Conservation (phyloP, 2,888 invertebrate species). For the Eupithecia centaureata region DNA sequence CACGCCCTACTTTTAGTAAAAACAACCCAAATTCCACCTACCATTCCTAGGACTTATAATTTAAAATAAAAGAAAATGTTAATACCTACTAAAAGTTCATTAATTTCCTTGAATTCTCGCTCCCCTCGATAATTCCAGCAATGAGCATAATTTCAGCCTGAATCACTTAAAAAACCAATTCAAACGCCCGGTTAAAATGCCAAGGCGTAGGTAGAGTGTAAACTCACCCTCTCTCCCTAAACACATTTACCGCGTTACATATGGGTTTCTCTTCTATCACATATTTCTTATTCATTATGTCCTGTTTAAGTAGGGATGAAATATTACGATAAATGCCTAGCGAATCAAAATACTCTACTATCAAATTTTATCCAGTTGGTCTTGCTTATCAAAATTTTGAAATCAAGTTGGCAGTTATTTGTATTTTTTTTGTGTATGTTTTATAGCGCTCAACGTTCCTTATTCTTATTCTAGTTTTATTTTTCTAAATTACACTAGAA, state of each 20-base stretch:
- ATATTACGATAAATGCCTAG: not conserved
- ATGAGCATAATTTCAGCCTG: constrained; percentile 13
- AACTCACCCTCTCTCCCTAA: constrained; percentile 73
- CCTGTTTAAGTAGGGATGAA: not conserved
- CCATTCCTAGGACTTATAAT: not conserved
- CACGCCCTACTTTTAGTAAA: not conserved
- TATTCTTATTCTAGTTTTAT: not conserved
- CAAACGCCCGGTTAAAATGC: constrained; percentile 23
- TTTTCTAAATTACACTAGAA: too few species aligned
- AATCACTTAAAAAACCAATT: constrained; percentile 32
- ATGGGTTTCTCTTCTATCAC: constrained; percentile 64
- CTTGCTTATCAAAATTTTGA: not conserved
- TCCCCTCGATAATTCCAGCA: not conserved
- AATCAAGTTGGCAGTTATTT: not conserved
- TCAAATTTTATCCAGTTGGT: not conserved
- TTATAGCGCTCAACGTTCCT: not conserved
- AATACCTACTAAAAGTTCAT: not conserved
- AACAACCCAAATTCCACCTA: not conserved
- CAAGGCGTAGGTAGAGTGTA: constrained; percentile 14
- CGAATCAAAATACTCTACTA: not conserved
- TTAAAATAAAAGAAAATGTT: not conserved
- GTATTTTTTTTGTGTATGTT: not conserved
- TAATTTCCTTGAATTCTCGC: not conserved
- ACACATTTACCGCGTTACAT: constrained; percentile 71
- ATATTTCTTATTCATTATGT: constrained; percentile 55